Base-by-base conservation (phyloP, 2,113 vertebrate genomes). In the Suricata suricatta region DNA sequence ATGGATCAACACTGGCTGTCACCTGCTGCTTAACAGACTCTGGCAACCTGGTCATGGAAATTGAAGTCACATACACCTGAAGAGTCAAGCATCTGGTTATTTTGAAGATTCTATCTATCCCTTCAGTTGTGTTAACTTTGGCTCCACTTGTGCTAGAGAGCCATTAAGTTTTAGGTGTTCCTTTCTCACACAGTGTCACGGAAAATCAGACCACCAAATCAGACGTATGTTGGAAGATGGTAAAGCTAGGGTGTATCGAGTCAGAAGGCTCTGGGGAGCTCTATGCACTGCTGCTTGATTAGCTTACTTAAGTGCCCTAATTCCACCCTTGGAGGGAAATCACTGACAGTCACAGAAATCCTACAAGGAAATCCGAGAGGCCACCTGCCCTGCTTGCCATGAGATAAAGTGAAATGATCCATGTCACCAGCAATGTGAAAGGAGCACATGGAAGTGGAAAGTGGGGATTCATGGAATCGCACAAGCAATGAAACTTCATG, bases 1-100 rank as follows among this genome's bases (percentile, higher is more conserved):
- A 15, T 29, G 84, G 66, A 44, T 84, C 54, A 93, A 54, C 47
- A 29, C 77, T 64, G 57, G 52, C 60, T 44, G 41, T 76, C 68
- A 91, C 47, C n/a, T 90, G 52, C n/a, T 90, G 52, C 38, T 41
- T 88, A 54, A 76, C 14, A 95, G 74, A 79, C 60, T 88, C 64
- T 87, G 38, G 23, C 87, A 86, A 66, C 1, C 72, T 52, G 35
- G 38, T 35, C 35, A 54, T 2, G 88, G 64, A 88, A 66, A 79
- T 82, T 90, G 27, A 74, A 47, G 66, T 66, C 35, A 9, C 0
- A 68, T 9, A 16, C 8, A 63, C 41, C 12, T 0, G 25, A 82
- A 57, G 0, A 92, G 44, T 13, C 60, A 72, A 91, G 50, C 44
- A 7, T 74, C 72, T n/a, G 16, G 10, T 47, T 86, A 74, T 57